These are phyloP conservation scores for Drosophila birchii DNA, from an alignment of 2,888 invertebrate genomes.

Conservation along the genomic window DNA sequence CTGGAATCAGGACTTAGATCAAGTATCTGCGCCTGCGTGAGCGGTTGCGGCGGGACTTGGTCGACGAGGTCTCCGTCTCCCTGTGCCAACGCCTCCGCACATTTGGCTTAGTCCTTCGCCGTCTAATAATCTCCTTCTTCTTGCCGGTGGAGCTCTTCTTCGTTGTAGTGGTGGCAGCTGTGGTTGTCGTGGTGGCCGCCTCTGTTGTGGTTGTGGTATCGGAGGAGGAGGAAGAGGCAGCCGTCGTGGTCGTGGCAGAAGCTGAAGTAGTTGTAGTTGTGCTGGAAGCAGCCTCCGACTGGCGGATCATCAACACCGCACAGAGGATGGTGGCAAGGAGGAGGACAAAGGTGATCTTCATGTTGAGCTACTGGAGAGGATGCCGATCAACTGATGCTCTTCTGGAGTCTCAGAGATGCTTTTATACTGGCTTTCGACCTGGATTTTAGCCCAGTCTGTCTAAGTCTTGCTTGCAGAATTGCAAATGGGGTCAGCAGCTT, in stretches of 20 bases:
- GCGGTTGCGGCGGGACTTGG: neutral
- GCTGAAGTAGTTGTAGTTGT: neutral
- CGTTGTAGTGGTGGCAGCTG: neutral
- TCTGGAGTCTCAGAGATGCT: neutral
- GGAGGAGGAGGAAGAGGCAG: neutral
- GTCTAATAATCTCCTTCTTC: neutral
- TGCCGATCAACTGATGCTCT: slow-evolving; percentile 2
- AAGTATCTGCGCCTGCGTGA: neutral
- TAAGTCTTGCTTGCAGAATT: neutral
- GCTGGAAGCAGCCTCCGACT: neutral
- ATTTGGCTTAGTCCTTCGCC: neutral
- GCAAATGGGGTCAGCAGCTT: neutral
- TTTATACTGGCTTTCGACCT: neutral
- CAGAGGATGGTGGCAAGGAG: slow-evolving; percentile 11
- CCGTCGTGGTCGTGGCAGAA: neutral
- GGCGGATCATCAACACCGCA: slow-evolving; percentile 3
- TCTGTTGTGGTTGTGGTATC: neutral
- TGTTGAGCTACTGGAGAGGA: neutral
- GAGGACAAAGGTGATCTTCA: slow-evolving; percentile 12
- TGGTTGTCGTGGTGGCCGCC: neutral
- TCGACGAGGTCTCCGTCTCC: neutral
- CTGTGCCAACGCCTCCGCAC: neutral
- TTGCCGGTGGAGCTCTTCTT: neutral
- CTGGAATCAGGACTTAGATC: neutral
- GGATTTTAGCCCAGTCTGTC: neutral